Conservation (phyloP, 2,888 invertebrate genomes). For the Xestia c-nigrum region DNA sequence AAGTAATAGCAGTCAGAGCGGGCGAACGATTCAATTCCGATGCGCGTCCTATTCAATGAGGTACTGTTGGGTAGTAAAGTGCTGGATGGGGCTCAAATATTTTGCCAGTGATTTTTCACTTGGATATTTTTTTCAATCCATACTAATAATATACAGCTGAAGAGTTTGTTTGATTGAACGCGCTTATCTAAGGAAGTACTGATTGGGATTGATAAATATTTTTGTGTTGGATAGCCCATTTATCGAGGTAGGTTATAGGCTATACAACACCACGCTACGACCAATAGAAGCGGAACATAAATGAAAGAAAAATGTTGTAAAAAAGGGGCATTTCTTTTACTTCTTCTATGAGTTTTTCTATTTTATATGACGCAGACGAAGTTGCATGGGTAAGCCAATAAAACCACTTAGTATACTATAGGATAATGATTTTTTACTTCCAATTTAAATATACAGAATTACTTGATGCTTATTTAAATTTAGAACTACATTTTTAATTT, state of each 20-base stretch:
- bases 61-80: constrained; percentile 12
- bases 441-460: neutral
- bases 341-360: no score
- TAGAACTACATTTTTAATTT: neutral
- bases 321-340: no score
- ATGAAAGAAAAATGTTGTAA: no score
- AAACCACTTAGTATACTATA: neutral
- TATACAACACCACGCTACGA: no score
- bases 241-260: no score
- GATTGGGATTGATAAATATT: no score
- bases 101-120: neutral
- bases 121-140: neutral
- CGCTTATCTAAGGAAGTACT: no score
- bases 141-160: neutral
- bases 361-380: no score
- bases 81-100: constrained; percentile 18
- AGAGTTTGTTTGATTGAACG: no score
- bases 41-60: constrained; percentile 67
- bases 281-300: no score
- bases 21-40: constrained; percentile 68
- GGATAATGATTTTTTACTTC: neutral
- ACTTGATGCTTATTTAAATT: neutral
- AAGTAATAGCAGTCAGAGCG: constrained; percentile 66
- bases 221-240: no score
- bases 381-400: neutral